Base-by-base conservation (phyloP, 2,888 invertebrate genomes). In the Dyspetes luteomarginatus region DNA sequence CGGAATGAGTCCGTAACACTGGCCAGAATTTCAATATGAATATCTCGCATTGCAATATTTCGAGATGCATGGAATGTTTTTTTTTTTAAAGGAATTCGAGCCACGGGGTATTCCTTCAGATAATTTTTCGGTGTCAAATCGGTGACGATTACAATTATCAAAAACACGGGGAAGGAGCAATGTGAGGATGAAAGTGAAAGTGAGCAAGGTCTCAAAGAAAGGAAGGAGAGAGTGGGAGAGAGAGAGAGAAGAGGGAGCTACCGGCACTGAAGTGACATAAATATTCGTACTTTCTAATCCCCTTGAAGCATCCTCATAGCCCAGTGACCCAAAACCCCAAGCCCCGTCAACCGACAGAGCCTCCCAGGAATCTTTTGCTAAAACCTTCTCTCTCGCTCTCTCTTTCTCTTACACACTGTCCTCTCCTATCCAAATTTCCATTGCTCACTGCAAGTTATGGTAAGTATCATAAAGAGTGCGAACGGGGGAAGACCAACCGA, bases 241-340 rank as follows among this genome's bases (percentile, higher is more conserved):
- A 67, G 26, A 17, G 43, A 9, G 36, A 28, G 15, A 36, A 3
- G 36, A 9, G 43, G 9, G 48, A 24, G 52, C 62, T 68, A 77
- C 65, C 73, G 45, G 73, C 36, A 26, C 24, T 19, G 17, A 36
- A 58, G 69, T 68, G 58, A 74, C 85, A 84, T 89, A 88, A 88
- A 88, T 88, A 87, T 88, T 85, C 86, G 83, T 81, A 79, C 84
- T 85, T 85, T 85, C 84, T 76, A 82, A 83, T 82, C 28, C 45
- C 73, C 79, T 74, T 30, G 50, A 56, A 71, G 80, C 76, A 73
- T 58, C 78, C 78, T 68, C 79, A 67, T 85, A 84, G 87, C 88
- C 88, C 86, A 88, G 80, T 88, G 86, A 86, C 87, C 88, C 86
- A 88, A 86, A 88, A 83, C 85, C 82, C 80, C 67, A 71, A 81